phyloP scores from a whole-genome alignment of 2,797 vertebrate species.

The Fringilla coelebs region DNA sequence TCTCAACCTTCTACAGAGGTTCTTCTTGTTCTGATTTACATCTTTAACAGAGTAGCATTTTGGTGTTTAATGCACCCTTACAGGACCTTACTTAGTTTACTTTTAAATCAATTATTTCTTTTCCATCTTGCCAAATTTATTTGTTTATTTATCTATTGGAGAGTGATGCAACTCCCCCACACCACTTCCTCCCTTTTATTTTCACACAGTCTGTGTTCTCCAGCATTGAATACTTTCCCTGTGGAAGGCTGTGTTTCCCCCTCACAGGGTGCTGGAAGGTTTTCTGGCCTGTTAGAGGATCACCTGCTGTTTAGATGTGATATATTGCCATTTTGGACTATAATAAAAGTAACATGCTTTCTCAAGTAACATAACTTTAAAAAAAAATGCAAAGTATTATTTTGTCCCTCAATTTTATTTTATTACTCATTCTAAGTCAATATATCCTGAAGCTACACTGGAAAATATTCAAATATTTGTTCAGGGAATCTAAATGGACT shows the following conservation, averaged over 20 bases:
- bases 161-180: background rate
- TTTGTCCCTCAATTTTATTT: background rate
- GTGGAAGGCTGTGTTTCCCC: background rate
- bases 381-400: background rate
- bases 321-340: background rate
- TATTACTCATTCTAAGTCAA: background rate
- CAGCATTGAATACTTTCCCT: fast-evolving
- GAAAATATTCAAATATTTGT: background rate
- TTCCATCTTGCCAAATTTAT: no score
- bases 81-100: background rate
- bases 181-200: background rate
- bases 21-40: background rate
- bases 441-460: background rate
- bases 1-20: background rate
- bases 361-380: background rate
- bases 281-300: background rate
- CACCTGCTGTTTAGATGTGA: background rate
- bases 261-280: background rate
- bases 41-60: fast-evolving
- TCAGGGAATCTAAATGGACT: background rate
- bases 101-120: background rate
- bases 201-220: background rate
- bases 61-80: background rate
- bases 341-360: background rate
- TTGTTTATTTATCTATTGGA: background rate